Conservation (phyloP, 2,888 invertebrate genomes). For the Mythimna pallens region DNA sequence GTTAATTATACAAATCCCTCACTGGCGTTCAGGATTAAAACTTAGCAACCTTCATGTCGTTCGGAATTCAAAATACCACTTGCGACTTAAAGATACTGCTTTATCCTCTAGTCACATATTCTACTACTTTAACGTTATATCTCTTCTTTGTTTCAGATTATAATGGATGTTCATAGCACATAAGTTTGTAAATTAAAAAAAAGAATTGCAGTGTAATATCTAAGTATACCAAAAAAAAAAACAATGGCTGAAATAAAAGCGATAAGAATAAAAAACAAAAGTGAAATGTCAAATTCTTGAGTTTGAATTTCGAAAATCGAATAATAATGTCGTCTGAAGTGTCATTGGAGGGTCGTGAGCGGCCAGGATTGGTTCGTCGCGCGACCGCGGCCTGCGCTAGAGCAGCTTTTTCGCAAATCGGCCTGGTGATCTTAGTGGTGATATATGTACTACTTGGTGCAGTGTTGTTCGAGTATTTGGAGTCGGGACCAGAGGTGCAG, state of each 20-base stretch:
- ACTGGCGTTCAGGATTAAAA: too few species aligned
- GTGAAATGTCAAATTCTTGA: conserved; percentile 57
- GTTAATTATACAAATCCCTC: too few species aligned
- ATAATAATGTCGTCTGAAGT: conserved; percentile 85
- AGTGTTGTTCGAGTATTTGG: conserved; percentile 93
- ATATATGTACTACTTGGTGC: conserved; percentile 94
- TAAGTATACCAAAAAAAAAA: conserved; percentile 3
- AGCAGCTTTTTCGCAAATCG: conserved; percentile 93
- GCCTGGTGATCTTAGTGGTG: conserved; percentile 93
- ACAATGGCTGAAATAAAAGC: conserved; percentile 46
- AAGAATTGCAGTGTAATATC: not conserved
- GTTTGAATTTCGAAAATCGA: conserved; percentile 55
- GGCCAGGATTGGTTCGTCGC: conserved; percentile 80
- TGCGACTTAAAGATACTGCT: too few species aligned
- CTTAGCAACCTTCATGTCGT: too few species aligned
- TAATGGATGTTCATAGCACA: conserved; percentile 47
- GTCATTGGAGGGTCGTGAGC: conserved; percentile 85
- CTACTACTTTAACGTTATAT: not conserved
- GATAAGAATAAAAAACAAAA: conserved; percentile 62
- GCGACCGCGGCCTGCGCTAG: conserved; percentile 84
- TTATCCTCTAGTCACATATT: too few species aligned
- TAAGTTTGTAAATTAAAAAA: conserved; percentile 19
- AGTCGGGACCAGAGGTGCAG: conserved; percentile 92
- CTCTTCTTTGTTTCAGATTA: conserved; percentile 62
- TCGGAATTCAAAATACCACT: too few species aligned